phyloP scores from a whole-genome alignment of 2,797 vertebrate genomes.

The Prunella strophiata region DNA sequence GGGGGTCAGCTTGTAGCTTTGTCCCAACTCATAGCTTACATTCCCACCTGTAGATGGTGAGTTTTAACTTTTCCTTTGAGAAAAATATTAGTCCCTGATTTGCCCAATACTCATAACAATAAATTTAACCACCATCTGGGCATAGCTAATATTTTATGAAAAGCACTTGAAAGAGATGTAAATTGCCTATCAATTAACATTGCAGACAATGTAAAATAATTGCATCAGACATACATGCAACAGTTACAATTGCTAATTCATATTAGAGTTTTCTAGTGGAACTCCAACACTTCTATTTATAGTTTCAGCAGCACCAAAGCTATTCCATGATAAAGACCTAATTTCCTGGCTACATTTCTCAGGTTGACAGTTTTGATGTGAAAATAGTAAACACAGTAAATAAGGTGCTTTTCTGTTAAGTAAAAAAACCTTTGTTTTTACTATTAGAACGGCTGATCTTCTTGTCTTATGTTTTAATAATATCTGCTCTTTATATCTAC shows the following conservation, averaged over 20 bases:
- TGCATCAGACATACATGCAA: not conserved
- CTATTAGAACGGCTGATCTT: not conserved
- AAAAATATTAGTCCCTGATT: not conserved
- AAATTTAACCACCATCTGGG: not conserved
- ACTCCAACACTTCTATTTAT: not conserved
- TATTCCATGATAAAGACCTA: not conserved
- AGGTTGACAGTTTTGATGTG: not conserved
- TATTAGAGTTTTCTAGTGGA: not conserved
- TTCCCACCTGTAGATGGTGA: not conserved
- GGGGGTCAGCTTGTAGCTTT: not conserved
- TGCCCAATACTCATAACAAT: not conserved
- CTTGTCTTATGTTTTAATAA: not conserved
- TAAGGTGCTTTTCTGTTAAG: not conserved
- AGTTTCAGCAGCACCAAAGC: not conserved
- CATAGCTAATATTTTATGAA: not conserved
- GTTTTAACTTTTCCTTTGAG: not conserved
- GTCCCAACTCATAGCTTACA: not conserved
- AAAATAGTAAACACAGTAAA: constrained; percentile 15
- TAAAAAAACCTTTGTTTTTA: not conserved
- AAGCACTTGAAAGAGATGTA: not conserved
- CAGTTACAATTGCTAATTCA: not conserved
- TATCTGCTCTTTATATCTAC: not conserved
- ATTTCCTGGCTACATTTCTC: not conserved
- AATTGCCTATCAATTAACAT: not conserved
- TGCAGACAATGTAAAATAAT: not conserved